Base-by-base conservation (phyloP, 1,140 invertebrate species). In the Acromyrmex echinatior region DNA sequence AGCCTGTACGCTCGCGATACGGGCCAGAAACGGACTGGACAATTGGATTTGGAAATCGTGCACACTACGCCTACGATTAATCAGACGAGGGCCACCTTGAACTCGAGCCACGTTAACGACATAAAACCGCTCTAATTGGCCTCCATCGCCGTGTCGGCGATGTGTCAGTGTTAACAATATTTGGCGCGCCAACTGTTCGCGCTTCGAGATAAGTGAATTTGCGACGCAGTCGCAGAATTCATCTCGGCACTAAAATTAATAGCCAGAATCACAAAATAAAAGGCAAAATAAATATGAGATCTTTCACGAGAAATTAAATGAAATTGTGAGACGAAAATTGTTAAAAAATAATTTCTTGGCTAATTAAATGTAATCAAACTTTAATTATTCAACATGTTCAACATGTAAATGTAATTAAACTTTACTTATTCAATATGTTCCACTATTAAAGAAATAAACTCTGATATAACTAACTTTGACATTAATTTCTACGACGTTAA, bases 11-110 rank as follows among this genome's bases (percentile, higher is more conserved):
- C 18, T 51, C 12, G 60, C 28, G 53, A 58, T 63, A 84, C 53
- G 68, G 68, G 16, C 53, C 25, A 51, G 53, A 53, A 53, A 21
- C n/a, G 18, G 76, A 66, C 58, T 28, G 80, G 86, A 89, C 81
- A 88, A 88, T 86, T 88, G 76, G 60, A 88, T 88, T 88, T 90
- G 80, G 58, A 89, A 88, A 90, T 90, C 63, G 86, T 62, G 39
- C 76, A 12, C 56, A 81, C 70, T 60, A 87, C 88, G 77, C 88
- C 87, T 53, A 89, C 87, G 74, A 76, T 81, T 85, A 88, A 82
- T 51, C 80, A 71, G 28, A n/a, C 28, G 62, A 56, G 2, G 12
- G 21, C 28, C 63, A 86, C 90, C 90, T 89, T 90, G 90, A 91
- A 91, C 89, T 82, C 90, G 62, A 82, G 39, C 88, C 65, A 76